Conservation (phyloP, 1,140 invertebrate species). For the Drosophila grimshawi region DNA sequence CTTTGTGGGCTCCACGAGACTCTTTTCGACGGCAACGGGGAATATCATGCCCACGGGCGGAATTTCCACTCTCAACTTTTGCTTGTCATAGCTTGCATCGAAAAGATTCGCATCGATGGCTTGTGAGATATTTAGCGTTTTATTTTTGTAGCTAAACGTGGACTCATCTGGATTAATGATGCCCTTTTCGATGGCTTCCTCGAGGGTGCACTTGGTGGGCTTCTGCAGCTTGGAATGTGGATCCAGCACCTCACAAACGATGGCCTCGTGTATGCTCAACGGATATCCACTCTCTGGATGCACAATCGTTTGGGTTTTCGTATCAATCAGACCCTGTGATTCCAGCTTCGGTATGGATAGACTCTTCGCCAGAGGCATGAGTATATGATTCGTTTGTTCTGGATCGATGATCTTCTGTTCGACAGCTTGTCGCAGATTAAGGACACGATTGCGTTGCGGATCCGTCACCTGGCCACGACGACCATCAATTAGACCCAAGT, state of each 20-base stretch:
- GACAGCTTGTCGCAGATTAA: slow-evolving; percentile 94
- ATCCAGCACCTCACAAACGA: slow-evolving; percentile 94
- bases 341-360: slow-evolving; percentile 92
- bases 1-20: slow-evolving; percentile 87
- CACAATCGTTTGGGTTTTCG: slow-evolving; percentile 91
- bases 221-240: slow-evolving; percentile 88
- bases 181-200: slow-evolving; percentile 91
- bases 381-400: slow-evolving; percentile 89
- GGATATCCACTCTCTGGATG: slow-evolving; percentile 94
- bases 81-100: slow-evolving; percentile 84
- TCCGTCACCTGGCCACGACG: slow-evolving; percentile 92
- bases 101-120: slow-evolving; percentile 89
- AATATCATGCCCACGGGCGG: slow-evolving; percentile 85
- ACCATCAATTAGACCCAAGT: slow-evolving; percentile 90
- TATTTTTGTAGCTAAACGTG: slow-evolving; percentile 88
- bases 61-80: slow-evolving; percentile 79
- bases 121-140: slow-evolving; percentile 88
- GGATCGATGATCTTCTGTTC: slow-evolving; percentile 93
- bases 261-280: slow-evolving; percentile 92
- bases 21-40: slow-evolving; percentile 90
- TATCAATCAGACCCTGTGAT: slow-evolving; percentile 92
- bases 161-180: slow-evolving; percentile 91
- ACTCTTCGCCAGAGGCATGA: slow-evolving; percentile 92
- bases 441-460: slow-evolving; percentile 90
- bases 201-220: slow-evolving; percentile 88